Conservation (phyloP, 2,888 invertebrate genomes). For the Coremacera marginata region DNA sequence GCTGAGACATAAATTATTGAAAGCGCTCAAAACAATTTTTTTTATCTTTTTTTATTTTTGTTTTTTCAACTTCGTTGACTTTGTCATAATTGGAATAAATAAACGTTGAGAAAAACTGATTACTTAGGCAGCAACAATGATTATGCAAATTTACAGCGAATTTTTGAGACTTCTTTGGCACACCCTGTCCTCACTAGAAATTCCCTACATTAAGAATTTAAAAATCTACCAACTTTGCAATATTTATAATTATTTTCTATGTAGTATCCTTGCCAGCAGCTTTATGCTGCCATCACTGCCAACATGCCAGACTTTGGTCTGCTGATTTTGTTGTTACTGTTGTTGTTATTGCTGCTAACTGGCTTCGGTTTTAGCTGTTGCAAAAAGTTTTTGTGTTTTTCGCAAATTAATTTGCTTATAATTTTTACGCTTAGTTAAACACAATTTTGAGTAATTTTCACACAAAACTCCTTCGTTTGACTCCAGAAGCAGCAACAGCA, state of each 20-base stretch:
- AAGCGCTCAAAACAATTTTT: no score
- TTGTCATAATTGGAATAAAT: no score
- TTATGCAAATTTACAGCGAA: neutral
- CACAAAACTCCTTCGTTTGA: conserved; percentile 49
- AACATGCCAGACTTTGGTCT: conserved; percentile 11
- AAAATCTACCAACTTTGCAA: no score
- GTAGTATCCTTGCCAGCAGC: neutral
- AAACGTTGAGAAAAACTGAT: no score
- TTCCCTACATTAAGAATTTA: neutral
- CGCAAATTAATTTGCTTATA: conserved; percentile 69
- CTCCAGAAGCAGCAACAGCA: neutral
- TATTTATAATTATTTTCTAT: no score
- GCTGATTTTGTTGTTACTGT: conserved; percentile 6
- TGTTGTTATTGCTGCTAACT: conserved; percentile 8
- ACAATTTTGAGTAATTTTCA: conserved; percentile 68
- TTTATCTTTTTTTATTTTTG: neutral
- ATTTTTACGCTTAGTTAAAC: conserved; percentile 70
- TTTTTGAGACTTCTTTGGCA: neutral
- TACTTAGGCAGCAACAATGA: no score
- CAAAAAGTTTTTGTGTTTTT: conserved; percentile 47
- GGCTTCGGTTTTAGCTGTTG: conserved; percentile 41
- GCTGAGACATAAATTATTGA: no score
- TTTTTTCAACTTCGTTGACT: no score
- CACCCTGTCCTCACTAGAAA: neutral
- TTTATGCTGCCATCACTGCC: neutral